Evolutionary conservation across 2,797 vertebrate species (phyloP).

Genomic region (Pyrocephalus nanus): DNA sequence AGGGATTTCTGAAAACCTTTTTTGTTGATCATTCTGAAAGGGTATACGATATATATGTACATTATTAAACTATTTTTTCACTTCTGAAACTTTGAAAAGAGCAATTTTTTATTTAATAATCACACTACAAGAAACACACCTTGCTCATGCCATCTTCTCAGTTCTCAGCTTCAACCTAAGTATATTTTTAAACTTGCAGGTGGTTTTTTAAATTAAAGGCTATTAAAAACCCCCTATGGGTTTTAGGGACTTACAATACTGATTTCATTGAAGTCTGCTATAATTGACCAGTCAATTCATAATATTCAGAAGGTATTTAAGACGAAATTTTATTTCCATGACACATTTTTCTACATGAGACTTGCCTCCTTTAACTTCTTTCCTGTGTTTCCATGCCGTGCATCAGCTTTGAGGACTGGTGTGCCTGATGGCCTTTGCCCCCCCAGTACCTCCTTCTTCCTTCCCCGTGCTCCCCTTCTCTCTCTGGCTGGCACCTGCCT

Average conservation of each 20-base stretch:
- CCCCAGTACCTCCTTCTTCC: neutral
- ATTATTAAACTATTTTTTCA: neutral
- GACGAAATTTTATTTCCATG: neutral
- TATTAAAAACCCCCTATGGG: neutral
- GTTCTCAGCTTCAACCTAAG: neutral
- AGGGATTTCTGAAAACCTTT: neutral
- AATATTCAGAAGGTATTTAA: neutral
- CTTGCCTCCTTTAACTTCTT: neutral
- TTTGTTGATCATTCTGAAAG: neutral
- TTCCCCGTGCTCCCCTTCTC: neutral
- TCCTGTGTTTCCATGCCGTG: neutral
- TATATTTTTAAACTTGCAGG: neutral
- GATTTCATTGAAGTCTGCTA: neutral
- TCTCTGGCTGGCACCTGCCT: neutral
- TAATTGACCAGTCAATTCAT: neutral
- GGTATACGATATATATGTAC: neutral
- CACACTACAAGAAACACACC: neutral
- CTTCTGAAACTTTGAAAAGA: neutral
- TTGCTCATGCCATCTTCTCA: neutral
- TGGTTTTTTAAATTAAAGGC: neutral
- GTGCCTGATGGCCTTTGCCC: neutral
- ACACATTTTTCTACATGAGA: neutral
- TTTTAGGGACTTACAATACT: neutral
- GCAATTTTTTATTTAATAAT: neutral
- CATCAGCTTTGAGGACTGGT: neutral